Evolutionary conservation across 2,797 vertebrate genomes (phyloP), one percentile per base, ranked within the genome.

Genomic region (Danio tinwini): DNA sequence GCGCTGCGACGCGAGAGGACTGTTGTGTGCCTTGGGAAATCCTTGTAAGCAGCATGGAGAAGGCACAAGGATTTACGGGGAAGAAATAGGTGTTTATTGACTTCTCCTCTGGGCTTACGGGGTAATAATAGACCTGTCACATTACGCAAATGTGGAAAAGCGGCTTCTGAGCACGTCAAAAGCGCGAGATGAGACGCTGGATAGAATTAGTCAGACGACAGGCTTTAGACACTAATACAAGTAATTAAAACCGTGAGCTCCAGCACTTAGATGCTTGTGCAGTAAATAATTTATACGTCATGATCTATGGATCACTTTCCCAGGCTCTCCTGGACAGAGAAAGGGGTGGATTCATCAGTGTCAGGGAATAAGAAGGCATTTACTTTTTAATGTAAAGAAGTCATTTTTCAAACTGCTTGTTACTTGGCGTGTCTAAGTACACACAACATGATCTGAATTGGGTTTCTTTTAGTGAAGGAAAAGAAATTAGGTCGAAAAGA

Each of bases 61-160:
- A 82, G 86, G 89, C 89, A 77, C 78, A 83, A 90, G 93, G 93
- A 92, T 94, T 94, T 94, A 94, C 90, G 86, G 90, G 89, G 79
- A 89, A 93, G 92, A 92, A 94, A 94, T 92, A 94, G 92, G 92
- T 94, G 92, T 95, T 94, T 94, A 94, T 93, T 94, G 93, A 94
- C 92, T 89, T 90, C 92, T 93, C 94, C 93, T 91, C 84, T 91
- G 92, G 92, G 92, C 92, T 94, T 94, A 94, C 90, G 82, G 91
- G 90, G 93, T 95, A 95, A 95, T 95, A 94, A 94, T 94, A 94
- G 94, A 94, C 92, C 93, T 93, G 93, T 94, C 93, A 94, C 93
- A 95, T 94, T 94, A 93, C 92, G 91, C 94, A 94, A 94, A 94
- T 93, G 92, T 87, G 87, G 88, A 92, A 89, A 93, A 93, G 93